Conservation (phyloP, 2,113 vertebrate genomes). For the Climacteris rufus region DNA sequence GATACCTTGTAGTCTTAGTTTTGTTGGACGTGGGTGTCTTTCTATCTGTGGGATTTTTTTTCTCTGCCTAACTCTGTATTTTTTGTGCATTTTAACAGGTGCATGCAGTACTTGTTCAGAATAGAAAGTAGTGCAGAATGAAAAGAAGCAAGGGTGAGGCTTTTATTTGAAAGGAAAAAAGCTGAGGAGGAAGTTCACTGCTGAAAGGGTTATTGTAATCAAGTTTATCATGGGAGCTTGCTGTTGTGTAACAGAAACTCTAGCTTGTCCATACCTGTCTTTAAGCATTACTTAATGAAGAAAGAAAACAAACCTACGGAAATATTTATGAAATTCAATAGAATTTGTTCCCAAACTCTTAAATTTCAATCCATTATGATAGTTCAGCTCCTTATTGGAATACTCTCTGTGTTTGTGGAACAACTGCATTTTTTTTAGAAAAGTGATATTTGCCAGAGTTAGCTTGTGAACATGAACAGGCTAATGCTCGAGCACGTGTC, state of each 20-base stretch:
- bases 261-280: constrained; percentile 78
- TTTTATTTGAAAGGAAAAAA: constrained; percentile 56
- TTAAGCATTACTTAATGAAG: constrained; percentile 72
- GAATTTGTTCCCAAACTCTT: constrained; percentile 60
- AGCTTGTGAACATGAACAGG: not conserved
- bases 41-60: not conserved
- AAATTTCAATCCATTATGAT: not conserved
- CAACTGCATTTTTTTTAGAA: not conserved
- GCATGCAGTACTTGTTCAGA: constrained; percentile 8
- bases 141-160: constrained; percentile 70
- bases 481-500: not conserved
- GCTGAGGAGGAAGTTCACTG: constrained; percentile 74
- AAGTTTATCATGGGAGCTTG: constrained; percentile 71
- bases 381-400: not conserved
- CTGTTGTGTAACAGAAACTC: constrained; percentile 84
- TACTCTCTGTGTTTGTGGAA: not conserved
- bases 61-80: not conserved
- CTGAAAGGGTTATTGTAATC: constrained; percentile 76
- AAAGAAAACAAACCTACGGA: constrained; percentile 69
- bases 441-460: not conserved
- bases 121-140: constrained; percentile 43
- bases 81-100: constrained; percentile 47
- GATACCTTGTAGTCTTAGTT: not conserved
- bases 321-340: constrained; percentile 72
- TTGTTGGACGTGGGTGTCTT: not conserved